Evolutionary conservation across 2,113 vertebrate species (phyloP).

Genomic region (Pungitius pungitius): DNA sequence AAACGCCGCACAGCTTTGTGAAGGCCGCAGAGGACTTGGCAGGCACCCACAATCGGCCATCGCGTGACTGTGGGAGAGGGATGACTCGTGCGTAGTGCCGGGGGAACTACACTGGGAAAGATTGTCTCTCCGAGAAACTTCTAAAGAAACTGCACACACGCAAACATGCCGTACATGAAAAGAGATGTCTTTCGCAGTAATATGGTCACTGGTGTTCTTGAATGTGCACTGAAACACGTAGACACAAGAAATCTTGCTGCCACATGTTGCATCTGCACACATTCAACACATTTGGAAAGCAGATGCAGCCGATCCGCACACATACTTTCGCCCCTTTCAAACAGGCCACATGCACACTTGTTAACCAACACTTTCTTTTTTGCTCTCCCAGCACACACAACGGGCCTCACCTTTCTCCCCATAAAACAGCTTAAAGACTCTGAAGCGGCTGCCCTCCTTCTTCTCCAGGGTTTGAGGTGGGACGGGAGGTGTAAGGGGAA

Average conservation of each 20-base stretch:
- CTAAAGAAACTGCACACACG: conserved; percentile 19
- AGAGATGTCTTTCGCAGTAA: conserved; percentile 17
- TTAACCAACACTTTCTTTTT: conserved; percentile 29
- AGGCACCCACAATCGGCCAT: conserved; percentile 51
- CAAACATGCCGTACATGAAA: conserved; percentile 15
- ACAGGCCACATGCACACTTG: conserved; percentile 8
- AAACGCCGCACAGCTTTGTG: conserved; percentile 50
- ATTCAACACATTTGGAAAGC: conserved; percentile 16
- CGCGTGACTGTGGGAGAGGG: conserved; percentile 65
- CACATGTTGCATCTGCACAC: conserved; percentile 20
- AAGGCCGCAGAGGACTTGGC: conserved; percentile 67
- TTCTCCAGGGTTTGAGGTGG: neutral
- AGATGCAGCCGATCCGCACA: neutral
- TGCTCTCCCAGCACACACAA: conserved; percentile 3
- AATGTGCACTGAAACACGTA: conserved; percentile 14
- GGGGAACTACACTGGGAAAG: conserved; percentile 28
- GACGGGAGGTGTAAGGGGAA: neutral
- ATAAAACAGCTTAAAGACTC: conserved; percentile 18
- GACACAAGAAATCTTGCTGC: conserved; percentile 24
- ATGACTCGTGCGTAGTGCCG: conserved; percentile 39
- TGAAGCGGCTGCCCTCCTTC: conserved; percentile 4
- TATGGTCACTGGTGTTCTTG: neutral
- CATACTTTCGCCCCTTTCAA: conserved; percentile 13
- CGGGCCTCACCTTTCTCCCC: conserved; percentile 31
- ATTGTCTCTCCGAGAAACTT: conserved; percentile 32